These are phyloP conservation scores for Heliconius eleuchia DNA, from an alignment of 1,140 invertebrate species.

Conservation along the genomic window DNA sequence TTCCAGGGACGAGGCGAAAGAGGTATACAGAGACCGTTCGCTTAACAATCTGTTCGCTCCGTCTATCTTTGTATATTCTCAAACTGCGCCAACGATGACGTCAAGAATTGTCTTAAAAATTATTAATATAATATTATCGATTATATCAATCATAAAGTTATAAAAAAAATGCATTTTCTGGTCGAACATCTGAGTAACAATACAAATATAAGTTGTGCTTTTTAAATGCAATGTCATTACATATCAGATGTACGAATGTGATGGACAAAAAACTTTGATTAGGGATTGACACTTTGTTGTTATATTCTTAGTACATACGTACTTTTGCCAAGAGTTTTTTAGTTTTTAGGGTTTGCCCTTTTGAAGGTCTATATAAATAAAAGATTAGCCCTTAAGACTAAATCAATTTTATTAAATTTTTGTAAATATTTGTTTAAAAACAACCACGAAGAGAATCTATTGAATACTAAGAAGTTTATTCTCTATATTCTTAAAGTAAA, in stretches of 20 bases:
- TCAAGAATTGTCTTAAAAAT: too few species aligned
- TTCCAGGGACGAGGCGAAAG: too few species aligned
- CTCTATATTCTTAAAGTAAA: too few species aligned
- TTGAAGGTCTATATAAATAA: neutral
- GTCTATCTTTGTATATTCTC: too few species aligned
- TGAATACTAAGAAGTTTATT: too few species aligned
- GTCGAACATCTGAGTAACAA: neutral
- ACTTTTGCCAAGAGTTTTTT: neutral
- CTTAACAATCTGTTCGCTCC: too few species aligned
- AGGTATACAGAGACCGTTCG: too few species aligned
- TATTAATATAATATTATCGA: neutral
- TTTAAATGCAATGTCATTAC: conserved; percentile 12
- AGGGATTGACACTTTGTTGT: neutral
- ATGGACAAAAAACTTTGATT: neutral
- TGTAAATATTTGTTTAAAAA: too few species aligned
- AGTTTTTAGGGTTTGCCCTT: neutral
- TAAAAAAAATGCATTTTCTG: neutral
- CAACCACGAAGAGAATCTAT: too few species aligned
- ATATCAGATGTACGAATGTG: neutral
- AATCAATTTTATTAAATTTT: too few species aligned
- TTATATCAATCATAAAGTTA: neutral
- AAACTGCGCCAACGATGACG: too few species aligned
- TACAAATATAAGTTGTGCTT: neutral
- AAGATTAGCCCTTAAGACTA: too few species aligned
- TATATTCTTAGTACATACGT: neutral